These are phyloP conservation scores for Tursiops truncatus DNA, from an alignment of 2,113 vertebrate species.

Conservation along the genomic window DNA sequence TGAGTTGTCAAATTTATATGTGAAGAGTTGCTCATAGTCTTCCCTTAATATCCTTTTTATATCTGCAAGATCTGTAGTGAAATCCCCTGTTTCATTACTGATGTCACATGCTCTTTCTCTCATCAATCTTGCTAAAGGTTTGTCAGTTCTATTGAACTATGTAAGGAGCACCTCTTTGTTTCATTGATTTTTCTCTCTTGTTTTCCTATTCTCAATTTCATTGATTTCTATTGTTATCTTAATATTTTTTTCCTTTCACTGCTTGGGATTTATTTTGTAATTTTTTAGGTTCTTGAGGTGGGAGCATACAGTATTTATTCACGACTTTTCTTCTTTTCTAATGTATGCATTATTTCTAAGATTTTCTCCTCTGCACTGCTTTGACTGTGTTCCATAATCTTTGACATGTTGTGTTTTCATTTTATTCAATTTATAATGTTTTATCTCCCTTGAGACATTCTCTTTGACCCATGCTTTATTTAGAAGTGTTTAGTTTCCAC, in stretches of 20 bases:
- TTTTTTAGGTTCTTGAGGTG: neutral
- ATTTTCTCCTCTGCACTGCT: neutral
- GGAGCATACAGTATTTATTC: neutral
- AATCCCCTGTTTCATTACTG: neutral
- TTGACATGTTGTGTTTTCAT: neutral
- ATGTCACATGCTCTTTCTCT: neutral
- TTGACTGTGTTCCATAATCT: neutral
- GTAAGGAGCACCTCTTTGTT: neutral
- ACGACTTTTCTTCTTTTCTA: neutral
- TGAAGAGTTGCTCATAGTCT: neutral
- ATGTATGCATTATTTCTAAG: neutral
- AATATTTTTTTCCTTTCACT: neutral
- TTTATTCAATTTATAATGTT: neutral
- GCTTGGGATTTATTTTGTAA: neutral
- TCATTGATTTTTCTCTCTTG: neutral
- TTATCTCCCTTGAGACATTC: neutral
- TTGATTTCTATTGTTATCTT: neutral
- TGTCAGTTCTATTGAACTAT: neutral
- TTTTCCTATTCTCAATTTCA: neutral
- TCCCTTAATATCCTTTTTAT: neutral
- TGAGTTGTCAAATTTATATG: neutral
- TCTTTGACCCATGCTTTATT: neutral
- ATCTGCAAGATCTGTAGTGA: neutral
- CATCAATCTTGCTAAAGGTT: neutral
- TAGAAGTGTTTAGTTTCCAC: neutral